Conservation (phyloP, 1,140 invertebrate genomes). For the Cardiocondyla obscurior region DNA sequence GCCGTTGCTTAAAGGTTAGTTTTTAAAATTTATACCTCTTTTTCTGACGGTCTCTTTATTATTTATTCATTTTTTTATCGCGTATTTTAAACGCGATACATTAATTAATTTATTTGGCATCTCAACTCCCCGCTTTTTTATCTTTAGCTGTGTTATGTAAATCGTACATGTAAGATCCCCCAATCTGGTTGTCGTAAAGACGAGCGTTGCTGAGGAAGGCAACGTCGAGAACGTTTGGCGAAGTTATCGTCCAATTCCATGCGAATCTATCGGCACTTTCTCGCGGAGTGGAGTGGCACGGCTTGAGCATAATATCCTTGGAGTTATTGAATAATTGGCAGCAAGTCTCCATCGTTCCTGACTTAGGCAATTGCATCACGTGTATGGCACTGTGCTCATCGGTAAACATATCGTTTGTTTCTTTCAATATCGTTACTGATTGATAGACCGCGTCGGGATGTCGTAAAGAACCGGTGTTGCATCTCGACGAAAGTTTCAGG, state of each 20-base stretch:
- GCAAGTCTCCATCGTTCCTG: conserved; percentile 7
- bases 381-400: background rate
- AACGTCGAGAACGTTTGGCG: too few species aligned
- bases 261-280: background rate
- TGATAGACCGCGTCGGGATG: background rate
- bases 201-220: background rate
- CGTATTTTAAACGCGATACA: background rate
- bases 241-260: background rate
- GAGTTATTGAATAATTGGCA: conserved; percentile 45
- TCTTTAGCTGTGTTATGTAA: background rate
- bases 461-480: too few species aligned
- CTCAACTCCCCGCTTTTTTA: background rate
- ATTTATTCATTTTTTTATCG: too few species aligned
- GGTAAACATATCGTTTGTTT: conserved; percentile 41
- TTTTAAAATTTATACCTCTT: too few species aligned
- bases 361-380: conserved; percentile 46
- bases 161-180: background rate
- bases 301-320: conserved; percentile 28
- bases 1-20: conserved; percentile 93
- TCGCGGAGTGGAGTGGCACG: background rate
- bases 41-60: too few species aligned
- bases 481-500: background rate
- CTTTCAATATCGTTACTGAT: conserved; percentile 1
- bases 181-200: background rate
- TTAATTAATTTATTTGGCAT: background rate